Evolutionary conservation across 2,888 invertebrate genomes (phyloP).

Genomic region (Acleris sparsana): DNA sequence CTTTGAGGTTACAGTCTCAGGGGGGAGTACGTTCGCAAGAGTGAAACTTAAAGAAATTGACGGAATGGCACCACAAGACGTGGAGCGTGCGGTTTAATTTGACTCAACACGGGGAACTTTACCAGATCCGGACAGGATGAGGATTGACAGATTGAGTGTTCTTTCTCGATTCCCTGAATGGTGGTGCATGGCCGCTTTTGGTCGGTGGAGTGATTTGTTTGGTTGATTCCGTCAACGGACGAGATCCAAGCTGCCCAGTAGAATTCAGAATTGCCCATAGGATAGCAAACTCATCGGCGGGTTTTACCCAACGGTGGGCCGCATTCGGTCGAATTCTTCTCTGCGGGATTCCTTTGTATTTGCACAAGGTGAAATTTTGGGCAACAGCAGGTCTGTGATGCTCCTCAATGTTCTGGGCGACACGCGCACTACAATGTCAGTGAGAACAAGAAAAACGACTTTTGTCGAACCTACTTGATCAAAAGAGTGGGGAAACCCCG

Average conservation of each 20-base stretch:
- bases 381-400: conserved; percentile 87
- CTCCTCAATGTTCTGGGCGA: conserved; percentile 86
- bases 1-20: too few species aligned
- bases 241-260: conserved; percentile 85
- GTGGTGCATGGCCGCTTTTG: conserved; percentile 89
- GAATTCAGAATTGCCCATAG: too few species aligned
- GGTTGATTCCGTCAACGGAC: conserved; percentile 90
- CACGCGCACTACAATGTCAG: conserved; percentile 87
- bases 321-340: too few species aligned
- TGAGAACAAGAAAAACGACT: conserved; percentile 84
- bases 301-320: too few species aligned
- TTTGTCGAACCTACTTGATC: conserved; percentile 82
- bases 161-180: conserved; percentile 87
- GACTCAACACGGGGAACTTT: conserved; percentile 87
- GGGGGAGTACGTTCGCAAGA: too few species aligned
- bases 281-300: too few species aligned
- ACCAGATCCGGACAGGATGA: conserved; percentile 87
- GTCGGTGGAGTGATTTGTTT: conserved; percentile 89
- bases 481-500: conserved; percentile 86
- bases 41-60: too few species aligned
- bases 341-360: conserved; percentile 87
- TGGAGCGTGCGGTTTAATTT: too few species aligned
- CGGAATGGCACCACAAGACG: too few species aligned
- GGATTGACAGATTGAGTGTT: conserved; percentile 88
- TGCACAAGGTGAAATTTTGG: too few species aligned